Percentiles rank a stretch among this genome's conserved stretches.
These are phyloP conservation scores for Sylvilagus floridanus DNA, from an alignment of 2,797 vertebrate species.

Conservation along the genomic window DNA sequence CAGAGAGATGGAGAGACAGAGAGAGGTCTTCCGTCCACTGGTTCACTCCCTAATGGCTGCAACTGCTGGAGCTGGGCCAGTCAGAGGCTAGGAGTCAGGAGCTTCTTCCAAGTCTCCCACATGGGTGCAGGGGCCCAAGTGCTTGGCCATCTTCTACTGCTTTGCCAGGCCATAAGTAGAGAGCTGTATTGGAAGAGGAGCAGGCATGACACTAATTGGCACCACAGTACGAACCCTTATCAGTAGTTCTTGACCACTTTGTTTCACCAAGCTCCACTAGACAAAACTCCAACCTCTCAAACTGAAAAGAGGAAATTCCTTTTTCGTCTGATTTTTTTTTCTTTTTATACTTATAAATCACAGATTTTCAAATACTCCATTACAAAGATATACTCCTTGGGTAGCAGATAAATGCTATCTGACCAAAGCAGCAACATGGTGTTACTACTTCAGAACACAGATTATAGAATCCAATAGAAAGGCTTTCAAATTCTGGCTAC, in stretches of 20 bases:
- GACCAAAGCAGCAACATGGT: neutral
- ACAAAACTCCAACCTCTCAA: neutral
- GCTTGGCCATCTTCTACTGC: too few relatives aligned
- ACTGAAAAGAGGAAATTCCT: neutral
- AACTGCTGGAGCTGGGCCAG: too few relatives aligned
- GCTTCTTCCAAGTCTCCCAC: too few relatives aligned
- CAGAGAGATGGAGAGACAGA: too few relatives aligned
- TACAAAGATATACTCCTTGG: neutral
- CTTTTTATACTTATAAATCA: neutral
- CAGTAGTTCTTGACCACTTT: neutral
- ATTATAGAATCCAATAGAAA: neutral
- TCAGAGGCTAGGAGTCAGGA: too few relatives aligned
- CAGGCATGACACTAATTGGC: too few relatives aligned
- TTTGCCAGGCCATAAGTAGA: too few relatives aligned
- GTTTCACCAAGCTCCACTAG: neutral
- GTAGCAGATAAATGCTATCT: neutral
- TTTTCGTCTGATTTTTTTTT: neutral
- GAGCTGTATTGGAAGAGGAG: too few relatives aligned
- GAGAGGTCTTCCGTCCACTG: too few relatives aligned
- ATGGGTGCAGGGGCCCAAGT: too few relatives aligned
- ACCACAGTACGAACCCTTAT: too few relatives aligned
- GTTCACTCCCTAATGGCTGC: too few relatives aligned
- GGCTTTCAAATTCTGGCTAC: neutral
- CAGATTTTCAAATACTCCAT: neutral
- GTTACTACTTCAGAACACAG: neutral